Base-by-base conservation (phyloP, 2,113 vertebrate species). In the Pterophyllum scalare region DNA sequence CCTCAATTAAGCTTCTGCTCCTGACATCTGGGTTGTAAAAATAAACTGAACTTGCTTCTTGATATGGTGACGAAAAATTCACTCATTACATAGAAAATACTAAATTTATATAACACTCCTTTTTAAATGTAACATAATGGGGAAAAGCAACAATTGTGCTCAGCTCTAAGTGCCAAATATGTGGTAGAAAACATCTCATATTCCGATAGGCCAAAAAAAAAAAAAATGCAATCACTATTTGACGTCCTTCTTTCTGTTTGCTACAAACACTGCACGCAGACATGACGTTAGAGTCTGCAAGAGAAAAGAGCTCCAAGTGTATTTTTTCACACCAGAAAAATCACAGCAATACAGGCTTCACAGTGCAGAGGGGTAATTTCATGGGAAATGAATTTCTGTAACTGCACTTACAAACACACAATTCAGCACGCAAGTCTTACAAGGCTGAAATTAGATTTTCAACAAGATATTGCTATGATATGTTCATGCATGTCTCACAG, bases 391-490 rank as follows among this genome's bases (percentile, higher is more conserved):
- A n/a, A 70, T 84, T 59, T 77, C n/a, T 76, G 46, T 40, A 62
- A 61, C 24, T 56, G 43, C 59, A 70, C 33, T 74, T 35, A n/a
- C 59, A 61, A 64, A 59, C 17, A 60, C 12, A 46, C 3, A 72
- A 72, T 12, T 72, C 26, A 19, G 67, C 46, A 72, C 11, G 11
- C 67, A 33, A 54, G 5, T 46, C 7, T 38, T 59, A 40, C 43
- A 31, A 19, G 43, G 28, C 38, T 83, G 24, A 80, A 60, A 76
- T 82, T 28, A 22, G 60, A 82, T 72, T 76, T 43, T 62, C 31
- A 61, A 19, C 40, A 75, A 20, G 20, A 43, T 59, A 77, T 40
- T 40, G 28, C 38, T 46, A 6, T 75, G 33, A 52, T 38, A 80
- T 24, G 22, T 67, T 76, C 60, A 75, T n/a, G 38, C 17, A 59